Evolutionary conservation across 2,797 vertebrate genomes (phyloP).

Genomic region (Thalassophryne amazonica): DNA sequence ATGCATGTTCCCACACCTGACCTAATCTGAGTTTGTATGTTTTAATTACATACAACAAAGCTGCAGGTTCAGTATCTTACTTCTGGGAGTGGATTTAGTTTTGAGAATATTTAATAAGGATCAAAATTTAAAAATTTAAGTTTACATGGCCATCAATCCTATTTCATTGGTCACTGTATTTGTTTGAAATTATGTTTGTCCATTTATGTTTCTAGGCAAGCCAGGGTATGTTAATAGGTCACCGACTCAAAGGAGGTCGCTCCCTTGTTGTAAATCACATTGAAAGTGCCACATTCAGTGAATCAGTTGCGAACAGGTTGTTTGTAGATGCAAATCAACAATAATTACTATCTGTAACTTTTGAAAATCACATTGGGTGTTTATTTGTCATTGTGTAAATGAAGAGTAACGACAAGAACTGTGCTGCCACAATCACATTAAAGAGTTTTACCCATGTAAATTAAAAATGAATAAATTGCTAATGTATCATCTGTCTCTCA

Average conservation of each 20-base stretch:
- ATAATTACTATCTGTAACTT: not conserved
- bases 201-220: slow-evolving; percentile 21
- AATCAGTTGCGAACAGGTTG: slow-evolving; percentile 25
- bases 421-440: not conserved
- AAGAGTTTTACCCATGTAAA: not conserved
- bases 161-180: slow-evolving; percentile 25
- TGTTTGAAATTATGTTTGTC: slow-evolving; percentile 26
- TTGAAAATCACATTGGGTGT: not conserved
- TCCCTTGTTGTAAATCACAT: slow-evolving; percentile 56
- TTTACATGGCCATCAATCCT: slow-evolving; percentile 45
- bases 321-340: slow-evolving; percentile 21
- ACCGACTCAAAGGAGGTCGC: slow-evolving; percentile 44
- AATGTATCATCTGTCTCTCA: slow-evolving; percentile 14
- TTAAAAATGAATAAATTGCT: not conserved
- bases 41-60: not conserved
- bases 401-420: not conserved
- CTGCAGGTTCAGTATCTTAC: not conserved
- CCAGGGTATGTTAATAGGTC: slow-evolving; percentile 22
- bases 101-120: slow-evolving; percentile 25
- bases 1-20: no score
- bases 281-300: slow-evolving; percentile 40
- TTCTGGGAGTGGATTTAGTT: slow-evolving; percentile 12
- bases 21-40: no score
- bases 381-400: not conserved
- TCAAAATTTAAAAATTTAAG: slow-evolving; percentile 32